Evolutionary conservation across 1,140 invertebrate genomes (phyloP), one percentile per base, ranked within the genome.

Genomic region (Trissolcus basalis): DNA sequence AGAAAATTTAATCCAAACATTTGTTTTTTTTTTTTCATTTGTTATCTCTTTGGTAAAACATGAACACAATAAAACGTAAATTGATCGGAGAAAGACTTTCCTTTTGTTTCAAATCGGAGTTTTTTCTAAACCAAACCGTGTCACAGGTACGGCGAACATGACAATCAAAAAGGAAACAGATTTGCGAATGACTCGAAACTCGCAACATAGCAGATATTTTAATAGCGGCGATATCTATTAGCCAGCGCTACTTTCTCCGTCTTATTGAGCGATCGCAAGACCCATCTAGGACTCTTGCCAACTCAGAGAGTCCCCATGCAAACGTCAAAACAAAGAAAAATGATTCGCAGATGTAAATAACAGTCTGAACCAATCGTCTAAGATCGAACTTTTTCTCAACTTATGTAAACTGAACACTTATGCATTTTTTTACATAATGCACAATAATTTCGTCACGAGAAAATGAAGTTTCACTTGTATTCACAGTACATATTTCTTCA

Each of bases 151-250:
- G n/a, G 58, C 35, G 11, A 15, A 33, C 47, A 33, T 51, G 58
- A 41, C 58, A 43, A 61, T 13, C 49, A 35, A 35, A 54, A 63
- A 36, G 19, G 15, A 5, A 27, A 27, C 36, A 47, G 3, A 47
- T 36, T 35, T 11, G 7, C 56, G 35, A 45, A 49, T 49, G 19
- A 32, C 15, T 12, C 6, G 19, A 9, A 35, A 35, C 8, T 12
- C 12, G 12, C 9, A 36, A 14, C 36, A 39, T 41, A 48, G 32
- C 12, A 41, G 19, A 50, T 50, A 43, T 56, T 43, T 67, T 49
- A 67, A 67, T 56, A 49, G 53, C 51, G 19, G 4, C 45, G 35
- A 50, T 67, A 50, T 56, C 63, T 67, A 67, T 56, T 50, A 56
- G 15, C 35, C 10, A 19, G 12, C 8, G 45, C 13, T 32, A 56